phyloP scores from a whole-genome alignment of 2,113 vertebrate genomes.

The Fregetta grallaria region DNA sequence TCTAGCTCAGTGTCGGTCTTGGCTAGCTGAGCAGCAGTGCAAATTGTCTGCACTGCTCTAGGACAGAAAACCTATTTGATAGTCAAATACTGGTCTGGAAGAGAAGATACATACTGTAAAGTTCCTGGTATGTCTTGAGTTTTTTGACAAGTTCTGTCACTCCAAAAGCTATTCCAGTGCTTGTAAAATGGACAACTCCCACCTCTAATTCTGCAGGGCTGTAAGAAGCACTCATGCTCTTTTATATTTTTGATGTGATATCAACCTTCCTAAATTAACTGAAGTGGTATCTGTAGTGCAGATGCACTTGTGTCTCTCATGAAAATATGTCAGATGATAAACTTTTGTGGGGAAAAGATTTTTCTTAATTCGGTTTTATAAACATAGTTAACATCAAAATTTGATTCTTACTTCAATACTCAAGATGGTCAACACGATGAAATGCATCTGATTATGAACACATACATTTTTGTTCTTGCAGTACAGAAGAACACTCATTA shows the following conservation, averaged over 20 bases:
- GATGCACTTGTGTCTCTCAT: neutral
- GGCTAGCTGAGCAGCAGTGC: neutral
- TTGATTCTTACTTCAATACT: neutral
- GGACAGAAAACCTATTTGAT: neutral
- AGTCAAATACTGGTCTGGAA: neutral
- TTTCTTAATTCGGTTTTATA: neutral
- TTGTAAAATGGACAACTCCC: neutral
- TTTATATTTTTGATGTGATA: neutral
- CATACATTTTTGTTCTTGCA: constrained; percentile 48
- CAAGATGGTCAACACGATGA: neutral
- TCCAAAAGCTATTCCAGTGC: neutral
- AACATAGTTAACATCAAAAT: neutral
- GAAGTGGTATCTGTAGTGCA: neutral
- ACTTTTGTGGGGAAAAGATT: neutral
- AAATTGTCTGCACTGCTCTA: neutral
- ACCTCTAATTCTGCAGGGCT: neutral
- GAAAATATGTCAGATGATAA: neutral
- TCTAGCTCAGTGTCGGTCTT: neutral
- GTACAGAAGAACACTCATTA: constrained; percentile 87
- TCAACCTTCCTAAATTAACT: neutral
- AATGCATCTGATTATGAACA: neutral
- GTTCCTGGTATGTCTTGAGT: neutral
- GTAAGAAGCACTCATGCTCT: neutral
- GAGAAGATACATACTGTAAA: neutral
- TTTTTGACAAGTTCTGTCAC: neutral